Conservation (phyloP, 2,797 vertebrate genomes). For the Mycteria americana region DNA sequence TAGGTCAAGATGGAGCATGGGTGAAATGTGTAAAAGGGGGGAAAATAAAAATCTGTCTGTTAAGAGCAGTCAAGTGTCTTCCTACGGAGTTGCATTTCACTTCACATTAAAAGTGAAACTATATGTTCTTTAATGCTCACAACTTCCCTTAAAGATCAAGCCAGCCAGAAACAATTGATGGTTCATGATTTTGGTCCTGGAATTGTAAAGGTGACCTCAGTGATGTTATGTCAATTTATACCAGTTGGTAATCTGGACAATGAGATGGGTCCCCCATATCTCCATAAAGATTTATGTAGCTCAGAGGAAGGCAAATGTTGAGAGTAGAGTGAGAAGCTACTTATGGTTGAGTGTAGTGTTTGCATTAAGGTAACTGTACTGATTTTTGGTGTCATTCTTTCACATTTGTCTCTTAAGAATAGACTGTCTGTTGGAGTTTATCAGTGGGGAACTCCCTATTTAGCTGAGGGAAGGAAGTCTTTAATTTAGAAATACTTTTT, state of each 20-base stretch:
- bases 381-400: background rate
- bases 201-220: background rate
- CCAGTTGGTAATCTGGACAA: background rate
- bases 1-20: background rate
- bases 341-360: background rate
- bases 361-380: background rate
- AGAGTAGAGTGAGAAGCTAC: background rate
- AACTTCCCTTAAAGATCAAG: background rate
- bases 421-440: background rate
- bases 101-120: background rate
- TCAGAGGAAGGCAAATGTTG: background rate
- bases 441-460: background rate
- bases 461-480: background rate
- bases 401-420: background rate
- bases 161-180: background rate
- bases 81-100: background rate
- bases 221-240: background rate
- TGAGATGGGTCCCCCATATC: too few relatives aligned
- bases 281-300: background rate
- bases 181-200: background rate
- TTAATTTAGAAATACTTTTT: background rate
- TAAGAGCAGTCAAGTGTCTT: background rate
- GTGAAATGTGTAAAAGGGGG: background rate
- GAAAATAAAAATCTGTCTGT: background rate
- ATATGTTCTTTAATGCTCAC: background rate